phyloP scores from a whole-genome alignment of 1,140 invertebrate species.

The Tetraneura akinire region DNA sequence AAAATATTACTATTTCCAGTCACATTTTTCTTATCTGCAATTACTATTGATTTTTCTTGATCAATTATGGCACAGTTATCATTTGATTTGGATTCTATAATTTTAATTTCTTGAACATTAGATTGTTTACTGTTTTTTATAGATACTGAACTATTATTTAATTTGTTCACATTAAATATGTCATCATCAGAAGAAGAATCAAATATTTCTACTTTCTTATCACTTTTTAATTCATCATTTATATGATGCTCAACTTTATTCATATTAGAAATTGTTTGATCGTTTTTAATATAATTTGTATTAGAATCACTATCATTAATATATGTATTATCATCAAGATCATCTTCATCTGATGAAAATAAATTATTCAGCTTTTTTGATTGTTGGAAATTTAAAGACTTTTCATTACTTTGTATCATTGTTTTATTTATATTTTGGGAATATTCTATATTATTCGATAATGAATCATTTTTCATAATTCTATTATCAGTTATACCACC shows the following conservation, averaged over 20 bases:
- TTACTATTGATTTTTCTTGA: not conserved
- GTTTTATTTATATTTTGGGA: not conserved
- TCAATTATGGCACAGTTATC: not conserved
- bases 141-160: not conserved
- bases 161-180: constrained; percentile 28
- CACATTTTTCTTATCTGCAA: not conserved
- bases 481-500: too few relatives aligned
- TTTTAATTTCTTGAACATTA: constrained; percentile 5
- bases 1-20: not conserved
- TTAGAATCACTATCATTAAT: not conserved
- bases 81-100: not conserved
- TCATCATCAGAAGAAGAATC: constrained; percentile 48
- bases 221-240: not conserved
- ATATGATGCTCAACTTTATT: not conserved
- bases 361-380: constrained; percentile 18
- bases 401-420: not conserved
- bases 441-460: not conserved
- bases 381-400: not conserved
- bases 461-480: not conserved
- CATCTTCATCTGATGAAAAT: constrained; percentile 46
- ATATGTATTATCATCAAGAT: not conserved
- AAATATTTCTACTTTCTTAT: constrained; percentile 1
- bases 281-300: not conserved
- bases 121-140: not conserved
- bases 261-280: not conserved